Base-by-base conservation (phyloP, 23 tunicate species). In the Trididemnum clinides region DNA sequence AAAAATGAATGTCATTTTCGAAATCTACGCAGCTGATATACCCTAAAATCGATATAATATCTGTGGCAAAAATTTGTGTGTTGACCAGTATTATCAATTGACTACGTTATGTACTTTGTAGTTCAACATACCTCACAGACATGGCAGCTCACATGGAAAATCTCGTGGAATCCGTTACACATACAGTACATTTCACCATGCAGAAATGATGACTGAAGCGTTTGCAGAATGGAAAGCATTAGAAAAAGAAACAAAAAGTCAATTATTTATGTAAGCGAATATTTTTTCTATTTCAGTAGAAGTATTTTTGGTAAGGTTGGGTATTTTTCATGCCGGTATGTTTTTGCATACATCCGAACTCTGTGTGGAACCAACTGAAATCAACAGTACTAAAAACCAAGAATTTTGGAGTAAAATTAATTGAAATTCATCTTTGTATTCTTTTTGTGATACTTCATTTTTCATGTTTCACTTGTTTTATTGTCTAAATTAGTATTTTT, bases 91-190 rank as follows among this genome's bases (percentile, higher is more conserved):
- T 12, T 49, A 49, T 49, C 12, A 18, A 49, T 18, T 49, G 18
- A 18, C 12, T 49, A 49, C 18, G 18, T 12, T 12, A 49, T 18
- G 57, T 49, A 49, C 18, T 49, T 49, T 49, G 57, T 49, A n/a
- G 54, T 44, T 7, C 15, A 15, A 44, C 15, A 10, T 70, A 7
- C 77, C 77, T 31, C 77, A 70, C 30, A 27, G 37, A 6, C 6
- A 70, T 7, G 77, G 77, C 36, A 70, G 77, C 30, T 70, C 77
- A 30, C 77, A 70, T 70, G 77, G 77, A 31, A 70, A 70, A 70
- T 70, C 77, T 3, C 38, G 77, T 6, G 77, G 77, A 28, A 28
- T 70, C 6, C 77, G 77, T 30, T 21, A 70, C 21, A 70, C 77
- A 5, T 70, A 70, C 38, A 7, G 10, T 6, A 15, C n/a, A 70